Evolutionary conservation across 2,888 invertebrate species (phyloP).

Genomic region (Cryptocephalus primarius): DNA sequence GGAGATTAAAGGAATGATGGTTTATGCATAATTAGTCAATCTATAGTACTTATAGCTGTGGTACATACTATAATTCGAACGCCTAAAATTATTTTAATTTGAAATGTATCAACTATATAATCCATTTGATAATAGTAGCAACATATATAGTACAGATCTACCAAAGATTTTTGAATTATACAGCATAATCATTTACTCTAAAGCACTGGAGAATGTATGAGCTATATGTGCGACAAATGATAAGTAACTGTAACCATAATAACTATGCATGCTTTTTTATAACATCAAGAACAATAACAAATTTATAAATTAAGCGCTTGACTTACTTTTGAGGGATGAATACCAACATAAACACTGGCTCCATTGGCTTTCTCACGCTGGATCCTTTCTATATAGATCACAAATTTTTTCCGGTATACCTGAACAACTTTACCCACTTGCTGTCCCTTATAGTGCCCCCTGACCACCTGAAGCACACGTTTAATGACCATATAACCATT

Average conservation of each 20-base stretch:
- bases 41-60: no score
- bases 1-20: no score
- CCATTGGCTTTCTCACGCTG: conserved; percentile 99
- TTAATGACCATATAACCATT: conserved; percentile 3
- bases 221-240: no score
- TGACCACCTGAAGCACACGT: conserved; percentile 60
- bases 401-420: conserved; percentile 98
- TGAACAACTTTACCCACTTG: conserved; percentile 98
- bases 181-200: no score
- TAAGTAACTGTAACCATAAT: no score
- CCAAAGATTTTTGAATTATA: no score
- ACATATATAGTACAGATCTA: not conserved
- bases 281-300: no score
- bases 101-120: conserved; percentile 1
- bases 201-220: no score
- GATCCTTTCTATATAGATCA: conserved; percentile 97
- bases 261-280: no score
- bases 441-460: conserved; percentile 98
- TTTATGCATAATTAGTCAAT: no score
- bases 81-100: no score
- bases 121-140: not conserved
- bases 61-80: no score
- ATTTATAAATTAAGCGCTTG: not conserved
- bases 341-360: conserved; percentile 95
- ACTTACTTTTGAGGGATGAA: conserved; percentile 71